Evolutionary conservation across 2,113 vertebrate genomes (phyloP), one percentile per base, ranked within the genome.

Genomic region (Brienomyrus brachyistius): DNA sequence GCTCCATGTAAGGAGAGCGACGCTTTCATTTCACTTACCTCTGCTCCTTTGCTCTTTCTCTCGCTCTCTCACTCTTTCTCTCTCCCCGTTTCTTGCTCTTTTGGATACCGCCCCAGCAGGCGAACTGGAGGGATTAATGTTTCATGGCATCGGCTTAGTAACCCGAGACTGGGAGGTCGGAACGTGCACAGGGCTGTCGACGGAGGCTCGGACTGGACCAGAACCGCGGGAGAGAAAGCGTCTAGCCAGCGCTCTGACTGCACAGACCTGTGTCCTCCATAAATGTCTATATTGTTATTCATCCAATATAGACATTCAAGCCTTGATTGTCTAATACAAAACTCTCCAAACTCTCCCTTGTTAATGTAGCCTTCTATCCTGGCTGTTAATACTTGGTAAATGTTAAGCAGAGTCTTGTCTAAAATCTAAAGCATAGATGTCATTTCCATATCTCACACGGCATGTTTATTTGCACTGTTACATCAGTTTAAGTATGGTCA

Each of bases 111-210:
- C 89, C 66, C 50, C 56, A 82, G 90, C 56, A 5, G 51, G 88
- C 83, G 66, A 92, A 92, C 90, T 82, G 90, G 74, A 91, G 47
- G 74, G 83, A 92, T 94, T 87, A 94, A 94, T 92, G 43, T 94
- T 94, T 94, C 86, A 94, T 94, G 91, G 91, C 52, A 8, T n/a
- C 1, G 88, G 40, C 88, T 90, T 80, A 5, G 94, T 93, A 94
- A 95, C 88, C 2, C 54, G 88, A 94, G 88, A 88, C 27, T 45
- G 74, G 66, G 9, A 88, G 7, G 88, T 87, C 89, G 89, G 40
- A 62, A 85, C 50, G 47, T 86, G 48, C 88, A 90, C 85, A 50
- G 52, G 47, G 35, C 21, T 43, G 82, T 70, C n/a, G 27, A 52
- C 47, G 47, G 47, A n/a, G 52, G 47, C 40, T 31, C 86, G 45